These are phyloP conservation scores for Cephus pulcher DNA, from an alignment of 2,888 invertebrate genomes.

Conservation along the genomic window DNA sequence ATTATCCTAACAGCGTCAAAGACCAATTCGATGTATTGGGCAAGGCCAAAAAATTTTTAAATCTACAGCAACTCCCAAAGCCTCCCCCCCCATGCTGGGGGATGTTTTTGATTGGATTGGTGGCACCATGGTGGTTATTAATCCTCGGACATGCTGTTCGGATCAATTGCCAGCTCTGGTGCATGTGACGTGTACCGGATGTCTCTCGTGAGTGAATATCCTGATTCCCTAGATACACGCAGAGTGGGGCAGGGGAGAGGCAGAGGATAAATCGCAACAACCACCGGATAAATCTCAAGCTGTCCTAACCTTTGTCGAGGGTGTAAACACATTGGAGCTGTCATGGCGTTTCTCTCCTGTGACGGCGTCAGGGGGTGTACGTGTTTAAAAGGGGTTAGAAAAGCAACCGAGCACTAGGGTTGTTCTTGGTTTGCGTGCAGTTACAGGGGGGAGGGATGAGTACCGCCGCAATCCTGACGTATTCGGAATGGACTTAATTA, in stretches of 20 bases:
- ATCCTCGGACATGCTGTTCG: neutral
- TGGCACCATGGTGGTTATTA: neutral
- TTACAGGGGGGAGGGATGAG: neutral
- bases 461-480: conserved; percentile 31
- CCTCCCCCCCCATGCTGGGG: neutral
- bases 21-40: neutral
- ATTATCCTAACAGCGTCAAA: neutral
- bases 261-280: neutral
- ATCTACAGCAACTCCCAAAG: neutral
- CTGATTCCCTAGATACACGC: neutral
- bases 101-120: neutral
- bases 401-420: neutral
- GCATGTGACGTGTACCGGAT: neutral
- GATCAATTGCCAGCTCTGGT: neutral
- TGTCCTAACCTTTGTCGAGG: neutral
- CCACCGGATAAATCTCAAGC: neutral
- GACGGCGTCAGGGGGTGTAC: neutral
- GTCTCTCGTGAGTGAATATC: neutral
- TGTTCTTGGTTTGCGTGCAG: neutral
- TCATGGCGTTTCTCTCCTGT: neutral
- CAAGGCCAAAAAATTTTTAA: neutral
- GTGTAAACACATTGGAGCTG: neutral
- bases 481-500: conserved; percentile 47
- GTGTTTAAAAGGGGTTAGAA: neutral
- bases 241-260: neutral